Conservation (phyloP, 2,888 invertebrate species). For the Odontothrips loti region DNA sequence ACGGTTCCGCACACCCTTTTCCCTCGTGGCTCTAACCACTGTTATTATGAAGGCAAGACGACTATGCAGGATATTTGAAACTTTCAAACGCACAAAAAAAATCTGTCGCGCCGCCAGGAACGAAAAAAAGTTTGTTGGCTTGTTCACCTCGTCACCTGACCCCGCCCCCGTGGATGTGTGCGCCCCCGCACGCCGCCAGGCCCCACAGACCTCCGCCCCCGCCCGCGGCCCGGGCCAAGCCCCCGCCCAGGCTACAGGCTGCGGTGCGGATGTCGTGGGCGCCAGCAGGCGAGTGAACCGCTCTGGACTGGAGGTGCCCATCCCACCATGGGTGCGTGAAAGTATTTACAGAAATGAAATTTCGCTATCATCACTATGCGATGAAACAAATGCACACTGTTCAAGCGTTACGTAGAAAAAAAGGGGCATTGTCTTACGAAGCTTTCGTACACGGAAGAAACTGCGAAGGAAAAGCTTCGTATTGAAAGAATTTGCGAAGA, state of each 20-base stretch:
- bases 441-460: too few species aligned
- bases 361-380: too few species aligned
- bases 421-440: too few species aligned
- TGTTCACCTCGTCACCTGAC: not conserved
- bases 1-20: not conserved
- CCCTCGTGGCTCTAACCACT: not conserved
- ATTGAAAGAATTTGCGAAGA: too few species aligned
- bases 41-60: not conserved
- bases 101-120: not conserved
- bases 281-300: not conserved
- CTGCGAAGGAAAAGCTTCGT: too few species aligned
- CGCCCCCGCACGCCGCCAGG: not conserved
- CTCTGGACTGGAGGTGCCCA: not conserved
- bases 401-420: too few species aligned
- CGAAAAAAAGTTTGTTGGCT: not conserved
- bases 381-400: too few species aligned
- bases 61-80: not conserved
- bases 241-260: not conserved
- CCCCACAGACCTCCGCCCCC: not conserved
- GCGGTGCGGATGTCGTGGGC: slow-evolving; percentile 18
- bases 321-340: too few species aligned
- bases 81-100: not conserved
- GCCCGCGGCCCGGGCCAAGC: not conserved
- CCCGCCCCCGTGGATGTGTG: not conserved
- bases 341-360: too few species aligned